Base-by-base conservation (phyloP, 2,888 invertebrate species). In the Lepidochrysops patricia region DNA sequence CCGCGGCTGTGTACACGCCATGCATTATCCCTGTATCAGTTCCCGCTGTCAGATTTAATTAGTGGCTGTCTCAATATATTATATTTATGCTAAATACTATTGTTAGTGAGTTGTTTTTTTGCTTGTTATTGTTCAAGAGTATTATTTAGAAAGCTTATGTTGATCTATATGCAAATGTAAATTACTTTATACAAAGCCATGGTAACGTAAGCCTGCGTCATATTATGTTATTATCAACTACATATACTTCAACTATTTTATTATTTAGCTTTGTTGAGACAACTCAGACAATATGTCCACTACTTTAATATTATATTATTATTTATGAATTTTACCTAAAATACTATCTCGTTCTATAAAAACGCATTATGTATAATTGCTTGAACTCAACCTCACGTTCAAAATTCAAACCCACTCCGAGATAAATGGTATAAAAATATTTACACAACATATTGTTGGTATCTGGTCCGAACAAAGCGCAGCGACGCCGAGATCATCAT, bases 401-500 rank as follows among this genome's bases (percentile, higher is more conserved):
- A 26, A 52, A 15, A 52, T 43, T 57, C 9, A 43, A 43, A 25
- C 15, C 4, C 9, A 19, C n/a, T 26, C 9, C 27, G 43, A 57
- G 27, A 57, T 26, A 57, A 37, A 35, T 26, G 19, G 32, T 9
- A 54, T 29, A 12, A 32, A 26, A 57, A 57, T 29, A 58, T 58
- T 58, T 58, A 52, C 35, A 52, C 50, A 32, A 23, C 35, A 35
- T 50, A 58, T 54, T 58, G 57, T 61, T 62, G 57, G 34, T 34
- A 48, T 61, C 60, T 35, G 59, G 66, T 61, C 62, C 60, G 62
- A 72, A 80, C 80, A 80, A 80, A 76, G 77, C 70, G 73, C 72
- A 75, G 69, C 70, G 77, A 75, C 74, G 69, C 71, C 68, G 67
- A 75, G 76, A 79, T 80, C 79, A 80, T 78, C 79, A 76, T 80